Evolutionary conservation across 2,888 invertebrate genomes (phyloP), one percentile per base, ranked within the genome.

Genomic region (Tipula confusa): DNA sequence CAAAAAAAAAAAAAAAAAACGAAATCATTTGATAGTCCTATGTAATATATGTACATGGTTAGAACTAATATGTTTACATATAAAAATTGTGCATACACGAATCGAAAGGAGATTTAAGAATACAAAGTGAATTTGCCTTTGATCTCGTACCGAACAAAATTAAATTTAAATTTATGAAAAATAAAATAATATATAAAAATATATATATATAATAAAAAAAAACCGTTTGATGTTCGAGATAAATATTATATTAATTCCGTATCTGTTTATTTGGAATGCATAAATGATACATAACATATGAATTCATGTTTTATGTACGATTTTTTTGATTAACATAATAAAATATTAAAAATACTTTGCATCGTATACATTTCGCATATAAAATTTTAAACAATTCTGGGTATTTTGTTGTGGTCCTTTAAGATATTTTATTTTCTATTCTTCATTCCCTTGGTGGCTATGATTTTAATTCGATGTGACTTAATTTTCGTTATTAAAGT

Each of bases 121-220:
- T 13, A 64, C 64, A 64, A 64, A 64, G 24, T 64, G 24, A 24
- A 64, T 24, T 64, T 24, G 2, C 6, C 64, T 64, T 64, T 64
- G 24, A 64, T 64, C 64, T 64, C 24, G 11, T 11, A 64, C 64
- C 64, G 64, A 64, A 64, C 7, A 64, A 64, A 64, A 64, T 64
- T 64, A 64, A 64, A 64, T 64, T 64, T 64, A 64, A 64, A 64
- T 64, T 64, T 64, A 64, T 64, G 64, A 64, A 64, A 64, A 64
- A 64, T 64, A 64, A 64, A 64, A 64, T 64, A 64, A 18, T 15
- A 43, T 15, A 43, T 64, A 64, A 64, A 64, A n/a, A n/a, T n/a
- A n/a, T n/a, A n/a, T n/a, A n/a, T n/a, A n/a, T n/a, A n/a, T n/a
- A n/a, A n/a, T n/a, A n/a, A n/a, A n/a, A n/a, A 64, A 7, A 64